Evolutionary conservation across 2,888 invertebrate genomes (phyloP).

Genomic region (Apocheima hispidaria): DNA sequence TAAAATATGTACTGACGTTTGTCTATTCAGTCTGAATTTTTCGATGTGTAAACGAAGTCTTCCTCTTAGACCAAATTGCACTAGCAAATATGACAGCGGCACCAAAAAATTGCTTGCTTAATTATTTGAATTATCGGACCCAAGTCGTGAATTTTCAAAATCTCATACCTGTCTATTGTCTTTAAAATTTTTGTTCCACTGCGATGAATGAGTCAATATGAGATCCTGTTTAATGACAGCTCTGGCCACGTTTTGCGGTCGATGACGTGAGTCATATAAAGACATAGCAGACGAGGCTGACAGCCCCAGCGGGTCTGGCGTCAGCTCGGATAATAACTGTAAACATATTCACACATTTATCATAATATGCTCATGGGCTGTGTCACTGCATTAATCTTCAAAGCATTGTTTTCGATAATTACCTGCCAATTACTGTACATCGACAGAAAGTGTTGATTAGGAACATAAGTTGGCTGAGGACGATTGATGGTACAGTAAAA

Average conservation of each 20-base stretch:
- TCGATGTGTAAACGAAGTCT: too few species aligned
- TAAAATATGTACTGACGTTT: neutral
- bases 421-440: conserved; percentile 99
- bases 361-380: conserved; percentile 44
- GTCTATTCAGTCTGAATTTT: neutral
- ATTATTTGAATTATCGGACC: too few species aligned
- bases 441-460: conserved; percentile 94
- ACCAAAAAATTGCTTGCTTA: too few species aligned
- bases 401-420: conserved; percentile 50
- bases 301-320: conserved; percentile 89
- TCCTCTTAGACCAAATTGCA: too few species aligned
- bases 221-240: conserved; percentile 88
- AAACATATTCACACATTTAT: conserved; percentile 66
- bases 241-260: conserved; percentile 86
- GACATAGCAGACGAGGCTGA: conserved; percentile 89
- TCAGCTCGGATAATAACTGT: conserved; percentile 89
- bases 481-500: conserved; percentile 97
- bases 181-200: conserved; percentile 82
- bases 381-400: conserved; percentile 8
- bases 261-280: conserved; percentile 92
- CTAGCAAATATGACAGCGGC: too few species aligned
- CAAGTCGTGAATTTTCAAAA: neutral
- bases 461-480: conserved; percentile 97
- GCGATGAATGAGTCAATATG: conserved; percentile 88
- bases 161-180: conserved; percentile 73